phyloP scores from a whole-genome alignment of 2,888 invertebrate genomes.

The Lepidonotus clava region DNA sequence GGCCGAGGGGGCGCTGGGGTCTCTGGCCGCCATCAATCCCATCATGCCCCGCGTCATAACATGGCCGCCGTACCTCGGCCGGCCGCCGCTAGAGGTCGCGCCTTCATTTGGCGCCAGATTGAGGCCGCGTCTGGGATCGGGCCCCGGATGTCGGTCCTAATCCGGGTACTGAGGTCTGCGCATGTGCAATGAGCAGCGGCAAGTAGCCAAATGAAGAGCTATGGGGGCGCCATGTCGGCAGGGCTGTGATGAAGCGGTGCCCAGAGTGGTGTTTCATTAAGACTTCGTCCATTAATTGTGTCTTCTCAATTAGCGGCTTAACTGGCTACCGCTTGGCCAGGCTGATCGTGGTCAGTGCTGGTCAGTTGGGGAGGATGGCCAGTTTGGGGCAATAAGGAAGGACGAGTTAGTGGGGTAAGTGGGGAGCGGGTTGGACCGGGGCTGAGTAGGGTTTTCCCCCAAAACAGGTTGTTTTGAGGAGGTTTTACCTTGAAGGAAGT shows the following conservation, averaged over 20 bases:
- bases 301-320: slow-evolving; percentile 30
- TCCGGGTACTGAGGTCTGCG: slow-evolving; percentile 38
- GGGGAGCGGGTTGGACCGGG: too few relatives aligned
- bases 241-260: slow-evolving; percentile 30
- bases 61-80: neutral
- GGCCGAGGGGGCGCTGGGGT: neutral
- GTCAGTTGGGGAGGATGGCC: too few relatives aligned
- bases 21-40: slow-evolving; percentile 27
- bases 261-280: slow-evolving; percentile 39
- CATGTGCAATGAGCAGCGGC: slow-evolving; percentile 19
- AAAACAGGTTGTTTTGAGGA: too few relatives aligned
- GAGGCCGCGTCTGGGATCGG: slow-evolving; percentile 3
- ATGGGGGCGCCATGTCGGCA: neutral
- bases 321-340: slow-evolving; percentile 27
- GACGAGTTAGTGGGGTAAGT: too few relatives aligned
- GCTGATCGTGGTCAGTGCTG: neutral
- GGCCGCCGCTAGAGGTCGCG: slow-evolving; percentile 4
- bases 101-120: slow-evolving; percentile 29
- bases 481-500: too few relatives aligned
- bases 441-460: too few relatives aligned
- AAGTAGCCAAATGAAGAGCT: slow-evolving; percentile 43
- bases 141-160: slow-evolving; percentile 41
- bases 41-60: slow-evolving; percentile 34
- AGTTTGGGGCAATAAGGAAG: too few relatives aligned
- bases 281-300: slow-evolving; percentile 39